Base-by-base conservation (phyloP, 2,888 invertebrate genomes). In the Limenitis camilla region DNA sequence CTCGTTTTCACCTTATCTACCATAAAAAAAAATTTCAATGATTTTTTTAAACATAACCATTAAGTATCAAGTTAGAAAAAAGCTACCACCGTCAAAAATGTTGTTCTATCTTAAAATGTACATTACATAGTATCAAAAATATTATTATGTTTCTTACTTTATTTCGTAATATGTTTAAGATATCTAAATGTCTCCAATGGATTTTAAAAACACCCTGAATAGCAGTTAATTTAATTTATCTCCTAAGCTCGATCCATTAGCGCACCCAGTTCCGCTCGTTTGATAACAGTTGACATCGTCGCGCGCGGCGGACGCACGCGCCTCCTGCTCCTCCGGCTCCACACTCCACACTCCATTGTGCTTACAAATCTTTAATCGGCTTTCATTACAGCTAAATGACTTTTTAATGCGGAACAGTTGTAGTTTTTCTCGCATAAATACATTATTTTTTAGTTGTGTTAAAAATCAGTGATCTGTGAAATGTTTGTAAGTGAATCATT, bases 151-250 rank as follows among this genome's bases (percentile, higher is more conserved):
- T 19, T 19, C 19, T 19, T 19, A 19, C 2, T 19, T 19, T 19
- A 19, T 19, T 19, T 19, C 19, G 19, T 19, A 19, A 19, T 19
- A 19, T 19, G 19, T 19, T 19, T 19, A 19, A 2, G 19, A 19
- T 19, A 19, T 3, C 19, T 19, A 2, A 19, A 19, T 19, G 19
- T 19, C 19, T 19, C 19, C 19, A 19, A 19, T 19, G 19, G 19
- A 19, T 19, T 19, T 19, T 19, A 19, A 19, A 19, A 19, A 19
- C 19, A 19, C 3, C 19, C 19, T 19, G 19, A 19, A 19, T 71
- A 69, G 68, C 72, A 72, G 72, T 72, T 70, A 74, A 79, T 81
- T 75, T 73, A 81, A 81, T 81, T 82, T 82, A 79, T 83, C 78
- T 77, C 65, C 63, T 75, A 72, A 76, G 73, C 78, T 74, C 73